Base-by-base conservation (phyloP, 2,797 vertebrate genomes). In the Podarcis lilfordi region DNA sequence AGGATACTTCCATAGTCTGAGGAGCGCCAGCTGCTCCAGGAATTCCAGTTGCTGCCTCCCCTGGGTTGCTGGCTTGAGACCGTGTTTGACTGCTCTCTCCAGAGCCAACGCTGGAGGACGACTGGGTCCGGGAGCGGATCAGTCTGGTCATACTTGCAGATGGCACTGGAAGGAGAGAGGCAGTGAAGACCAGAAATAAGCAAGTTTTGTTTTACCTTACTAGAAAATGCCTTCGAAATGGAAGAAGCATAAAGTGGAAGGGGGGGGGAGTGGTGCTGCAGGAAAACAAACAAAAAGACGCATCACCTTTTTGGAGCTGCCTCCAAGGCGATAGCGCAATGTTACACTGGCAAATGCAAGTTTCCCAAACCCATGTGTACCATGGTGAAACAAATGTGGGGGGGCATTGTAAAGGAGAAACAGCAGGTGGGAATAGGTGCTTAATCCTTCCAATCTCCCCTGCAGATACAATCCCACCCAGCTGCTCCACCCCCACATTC, bases 81-180 rank as follows among this genome's bases (percentile, higher is more conserved):
- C 98, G 97, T 95, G 96, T 97, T 88, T 98, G 98, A 50, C 93
- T 69, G 10, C 98, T 97, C 7, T 99, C 98, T 0, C 95, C 95
- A 5, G 98, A 98, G 92, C 98, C 97, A 59, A 98, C 95, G 32
- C 98, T 99, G 29, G 98, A 98, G 79, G 98, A 97, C 0, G 98
- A 99, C 94, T 98, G 98, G 78, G 98, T 98, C 83, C 98, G 98
- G 89, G 98, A 98, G 86, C 98, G 98, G 77, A 97, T 97, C 93
- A 99, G 96, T 72, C 98, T 97, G 82, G 98, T 98, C 98, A 99
- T 98, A 55, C 98, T 97, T 17, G 96, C 98, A 13, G 98, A 97
- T 64, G 98, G 98, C 97, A 99, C 98, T 99, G 97, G 59, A 94
- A 96, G 88, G 32, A 94, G 82, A 96, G 83, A 96, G 90, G 89